phyloP scores from a whole-genome alignment of 2,113 vertebrate genomes.

The Mobula hypostoma region DNA sequence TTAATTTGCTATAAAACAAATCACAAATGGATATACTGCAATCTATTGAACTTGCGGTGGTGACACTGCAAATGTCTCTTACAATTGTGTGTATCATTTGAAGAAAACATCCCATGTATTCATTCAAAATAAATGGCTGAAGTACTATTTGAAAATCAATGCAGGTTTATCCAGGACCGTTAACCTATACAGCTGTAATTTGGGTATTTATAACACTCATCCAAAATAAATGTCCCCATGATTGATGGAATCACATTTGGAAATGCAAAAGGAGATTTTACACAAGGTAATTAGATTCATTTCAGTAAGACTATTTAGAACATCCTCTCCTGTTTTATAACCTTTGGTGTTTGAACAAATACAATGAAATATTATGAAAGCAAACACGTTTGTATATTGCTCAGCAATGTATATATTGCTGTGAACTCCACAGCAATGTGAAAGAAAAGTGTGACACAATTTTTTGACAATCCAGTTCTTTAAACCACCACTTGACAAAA shows the following conservation, averaged over 20 bases:
- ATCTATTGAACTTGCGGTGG: not conserved
- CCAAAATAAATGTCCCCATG: not conserved
- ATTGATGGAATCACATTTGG: not conserved
- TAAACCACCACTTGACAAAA: not conserved
- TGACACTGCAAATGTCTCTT: not conserved
- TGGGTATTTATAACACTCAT: not conserved
- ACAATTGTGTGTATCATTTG: not conserved
- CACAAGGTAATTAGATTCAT: not conserved
- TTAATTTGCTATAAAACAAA: not conserved
- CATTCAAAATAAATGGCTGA: not conserved
- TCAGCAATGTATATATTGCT: not conserved
- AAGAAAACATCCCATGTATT: not conserved
- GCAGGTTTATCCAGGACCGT: not conserved
- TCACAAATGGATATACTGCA: not conserved
- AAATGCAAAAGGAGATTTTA: not conserved
- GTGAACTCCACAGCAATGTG: not conserved
- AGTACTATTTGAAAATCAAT: not conserved
- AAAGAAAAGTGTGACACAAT: not conserved
- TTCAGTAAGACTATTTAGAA: constrained; percentile 6
- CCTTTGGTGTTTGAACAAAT: not conserved
- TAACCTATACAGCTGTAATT: not conserved
- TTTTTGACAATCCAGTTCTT: not conserved
- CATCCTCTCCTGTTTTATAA: not conserved
- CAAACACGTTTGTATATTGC: not conserved
- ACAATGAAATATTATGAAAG: not conserved